Evolutionary conservation across 2,888 invertebrate species (phyloP), one percentile per base, ranked within the genome.

Genomic region (Junonia oenone): DNA sequence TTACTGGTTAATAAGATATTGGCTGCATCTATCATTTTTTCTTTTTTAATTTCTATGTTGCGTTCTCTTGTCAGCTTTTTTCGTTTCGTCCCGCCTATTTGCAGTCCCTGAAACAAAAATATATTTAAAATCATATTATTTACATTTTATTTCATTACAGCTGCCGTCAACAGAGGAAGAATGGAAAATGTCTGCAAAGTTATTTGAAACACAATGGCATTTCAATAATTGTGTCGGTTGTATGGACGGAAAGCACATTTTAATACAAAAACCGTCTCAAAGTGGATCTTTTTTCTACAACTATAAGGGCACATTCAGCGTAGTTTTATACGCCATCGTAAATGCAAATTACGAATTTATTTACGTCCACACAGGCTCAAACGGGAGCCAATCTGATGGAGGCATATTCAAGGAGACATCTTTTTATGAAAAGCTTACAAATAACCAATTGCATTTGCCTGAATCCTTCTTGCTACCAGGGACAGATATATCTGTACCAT

Each of bases 201-300:
- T 47, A 58, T 52, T 45, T 56, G 63, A 13, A 43, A 47, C 13
- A 27, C 55, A 33, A 65, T 68, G 57, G 57, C 51, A 59, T 26
- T 59, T 59, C 38, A 37, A 31, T 51, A 50, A 59, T 35, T 53
- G 56, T 51, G 29, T 59, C n/a, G 56, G 56, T 49, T 14, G 53
- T 19, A 45, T 43, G 9, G 54, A 59, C 46, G 53, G 59, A 29
- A 59, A 59, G 27, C 59, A 59, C 47, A 48, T 59, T 13, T 26
- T 45, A 11, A 56, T 59, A 13, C 50, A 54, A 59, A 59, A 59
- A 37, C 59, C 59, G 9, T 47, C 59, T 27, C 46, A 43, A 29
- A 47, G 50, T 50, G 51, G 59, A 33, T 59, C 59, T 35, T 37
- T 45, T 17, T 59, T 47, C 45, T 59, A 54, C 37, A 59, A 56